A percentile compares a stretch with the other conserved stretches of the same genome.
phyloP scores from a whole-genome alignment of 2,888 invertebrate genomes.

The Gymnocheta viridis region DNA sequence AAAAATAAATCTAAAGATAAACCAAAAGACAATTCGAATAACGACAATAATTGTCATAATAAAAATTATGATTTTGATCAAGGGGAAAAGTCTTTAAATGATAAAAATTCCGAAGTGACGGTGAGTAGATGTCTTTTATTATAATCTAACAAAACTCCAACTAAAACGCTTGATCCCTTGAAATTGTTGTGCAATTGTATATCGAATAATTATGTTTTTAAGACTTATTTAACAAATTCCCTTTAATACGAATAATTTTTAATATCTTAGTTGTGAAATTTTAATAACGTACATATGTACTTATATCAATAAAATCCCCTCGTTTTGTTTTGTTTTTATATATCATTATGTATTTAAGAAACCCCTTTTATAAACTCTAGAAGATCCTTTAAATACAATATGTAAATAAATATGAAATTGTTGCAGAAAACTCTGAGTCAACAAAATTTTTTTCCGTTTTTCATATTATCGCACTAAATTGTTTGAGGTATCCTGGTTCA shows the following conservation, averaged over 20 bases:
- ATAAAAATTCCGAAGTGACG: constrained; percentile 79
- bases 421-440: too few species aligned
- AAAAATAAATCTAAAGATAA: constrained; percentile 77
- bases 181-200: background rate
- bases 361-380: too few species aligned
- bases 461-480: too few species aligned
- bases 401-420: too few species aligned
- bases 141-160: constrained; percentile 6
- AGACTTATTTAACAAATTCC: too few species aligned
- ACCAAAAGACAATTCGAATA: constrained; percentile 58
- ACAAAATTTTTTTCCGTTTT: too few species aligned
- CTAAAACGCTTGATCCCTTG: background rate
- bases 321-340: background rate
- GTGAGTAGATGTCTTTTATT: constrained; percentile 76
- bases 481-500: too few species aligned
- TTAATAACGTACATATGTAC: too few species aligned
- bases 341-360: too few species aligned
- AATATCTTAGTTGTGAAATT: background rate
- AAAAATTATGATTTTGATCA: constrained; percentile 65
- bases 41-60: constrained; percentile 62
- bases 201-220: background rate
- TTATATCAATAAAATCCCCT: background rate
- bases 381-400: too few species aligned
- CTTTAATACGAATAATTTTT: background rate
- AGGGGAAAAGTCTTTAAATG: constrained; percentile 74